These are phyloP conservation scores for Scrobipalpa atriplicella DNA, from an alignment of 2,888 invertebrate genomes.

Conservation along the genomic window DNA sequence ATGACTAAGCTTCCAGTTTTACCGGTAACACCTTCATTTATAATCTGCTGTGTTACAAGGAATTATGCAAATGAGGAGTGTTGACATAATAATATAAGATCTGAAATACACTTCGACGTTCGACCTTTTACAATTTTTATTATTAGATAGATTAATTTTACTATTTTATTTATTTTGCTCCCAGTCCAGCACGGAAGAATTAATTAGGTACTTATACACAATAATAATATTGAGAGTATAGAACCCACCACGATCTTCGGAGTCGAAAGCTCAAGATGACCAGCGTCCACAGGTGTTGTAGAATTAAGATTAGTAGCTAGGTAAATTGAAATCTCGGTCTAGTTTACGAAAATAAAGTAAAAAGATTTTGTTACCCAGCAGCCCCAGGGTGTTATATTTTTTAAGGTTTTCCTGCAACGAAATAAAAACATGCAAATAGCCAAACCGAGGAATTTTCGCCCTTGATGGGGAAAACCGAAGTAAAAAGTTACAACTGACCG, in stretches of 20 bases:
- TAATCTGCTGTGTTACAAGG: neutral
- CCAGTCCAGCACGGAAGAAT: too few relatives aligned
- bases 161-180: too few relatives aligned
- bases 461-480: neutral
- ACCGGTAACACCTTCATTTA: slow-evolving; percentile 40
- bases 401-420: neutral
- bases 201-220: too few relatives aligned
- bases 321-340: neutral
- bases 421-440: slow-evolving; percentile 17
- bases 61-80: neutral
- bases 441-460: neutral
- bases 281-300: too few relatives aligned
- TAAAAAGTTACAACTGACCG: slow-evolving; percentile 9
- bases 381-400: neutral
- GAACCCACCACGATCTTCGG: too few relatives aligned
- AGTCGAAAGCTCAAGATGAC: too few relatives aligned
- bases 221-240: too few relatives aligned
- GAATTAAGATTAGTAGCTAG: too few relatives aligned
- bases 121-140: too few relatives aligned
- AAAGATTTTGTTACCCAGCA: neutral
- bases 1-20: slow-evolving; percentile 54
- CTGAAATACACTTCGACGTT: too few relatives aligned
- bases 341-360: neutral
- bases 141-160: too few relatives aligned
- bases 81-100: too few relatives aligned